Conservation (phyloP, 2,113 vertebrate species). For the Noturus placidus region DNA sequence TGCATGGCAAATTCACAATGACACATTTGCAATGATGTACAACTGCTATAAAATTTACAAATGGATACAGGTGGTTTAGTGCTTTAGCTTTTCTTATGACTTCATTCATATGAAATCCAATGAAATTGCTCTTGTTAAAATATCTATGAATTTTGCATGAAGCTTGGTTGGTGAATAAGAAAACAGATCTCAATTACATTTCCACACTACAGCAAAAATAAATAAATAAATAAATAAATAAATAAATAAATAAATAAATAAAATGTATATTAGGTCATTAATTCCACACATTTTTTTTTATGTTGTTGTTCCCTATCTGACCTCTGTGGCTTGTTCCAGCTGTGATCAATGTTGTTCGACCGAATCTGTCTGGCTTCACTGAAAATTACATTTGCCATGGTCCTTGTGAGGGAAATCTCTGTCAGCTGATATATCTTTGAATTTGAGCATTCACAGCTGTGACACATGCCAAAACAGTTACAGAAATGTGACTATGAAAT, state of each 20-base stretch:
- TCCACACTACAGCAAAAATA: conserved; percentile 3
- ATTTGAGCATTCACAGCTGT: conserved; percentile 66
- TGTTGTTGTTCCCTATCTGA: conserved; percentile 57
- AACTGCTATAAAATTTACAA: background rate
- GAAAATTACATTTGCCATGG: conserved; percentile 65
- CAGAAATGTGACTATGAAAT: conserved; percentile 71
- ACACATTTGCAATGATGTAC: background rate
- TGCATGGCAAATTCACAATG: conserved; percentile 1
- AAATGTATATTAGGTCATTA: conserved; percentile 34
- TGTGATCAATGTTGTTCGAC: conserved; percentile 75
- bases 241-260: background rate
- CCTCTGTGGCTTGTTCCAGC: conserved; percentile 70
- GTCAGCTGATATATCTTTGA: conserved; percentile 75
- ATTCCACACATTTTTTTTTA: conserved; percentile 42
- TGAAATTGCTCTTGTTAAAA: conserved; percentile 22
- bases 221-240: no score
- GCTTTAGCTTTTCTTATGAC: conserved; percentile 10
- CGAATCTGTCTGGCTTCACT: conserved; percentile 69
- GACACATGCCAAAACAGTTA: conserved; percentile 74
- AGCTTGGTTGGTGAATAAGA: conserved; percentile 10
- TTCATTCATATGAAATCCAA: conserved; percentile 29
- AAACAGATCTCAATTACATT: conserved; percentile 26
- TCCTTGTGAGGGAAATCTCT: conserved; percentile 61
- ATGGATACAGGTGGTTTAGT: background rate
- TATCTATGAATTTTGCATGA: conserved; percentile 37